Evolutionary conservation across 2,797 vertebrate species (phyloP), one percentile per base, ranked within the genome.

Genomic region (Pyrocephalus nanus): DNA sequence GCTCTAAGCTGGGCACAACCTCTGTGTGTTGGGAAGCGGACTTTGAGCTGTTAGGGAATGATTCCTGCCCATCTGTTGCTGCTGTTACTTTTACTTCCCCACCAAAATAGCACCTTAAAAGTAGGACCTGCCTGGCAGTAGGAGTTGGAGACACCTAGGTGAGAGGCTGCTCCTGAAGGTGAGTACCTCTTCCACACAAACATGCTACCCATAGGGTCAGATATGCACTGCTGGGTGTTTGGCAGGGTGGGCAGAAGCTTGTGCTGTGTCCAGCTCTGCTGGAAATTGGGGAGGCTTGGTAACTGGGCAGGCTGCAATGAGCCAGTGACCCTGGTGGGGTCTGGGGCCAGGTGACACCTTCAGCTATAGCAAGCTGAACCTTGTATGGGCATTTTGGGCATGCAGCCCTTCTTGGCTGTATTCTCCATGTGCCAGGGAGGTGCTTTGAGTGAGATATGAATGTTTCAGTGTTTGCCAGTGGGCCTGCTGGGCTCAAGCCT

Each of bases 1-100:
- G 6, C 3, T 76, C 5, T 40, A 26, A 54, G 22, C 7, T 79
- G 19, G 32, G 9, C 0, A 4, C 2, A 34, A 18, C 6, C 0
- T 3, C 5, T 21, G 1, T 18, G 14, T 9, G 27, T 50, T 80
- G 38, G 23, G 3, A 69, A 80, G 11, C 5, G 8, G 20, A 2
- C 10, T 76, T 64, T 58, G 50, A 42, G 8, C 12, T 17, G 13
- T 2, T 2, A 9, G 25, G 21, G 17, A 8, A 23, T 34, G 7
- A 70, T 8, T 6, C 5, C 9, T 48, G 5, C 2, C 8, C 5
- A 3, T 32, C 34, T 64, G 8, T 32, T 53, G 17, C 30, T 71
- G 11, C 51, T 66, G 11, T 45, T 8, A 5, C 16, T 34, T 69
- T 42, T 8, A 15, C 17, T 29, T 72, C 25, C 7, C 26, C 25